Percentiles rank a stretch among this genome's conserved stretches.
Conservation (phyloP, 2,888 invertebrate species). For the Hypomecis atomaria region DNA sequence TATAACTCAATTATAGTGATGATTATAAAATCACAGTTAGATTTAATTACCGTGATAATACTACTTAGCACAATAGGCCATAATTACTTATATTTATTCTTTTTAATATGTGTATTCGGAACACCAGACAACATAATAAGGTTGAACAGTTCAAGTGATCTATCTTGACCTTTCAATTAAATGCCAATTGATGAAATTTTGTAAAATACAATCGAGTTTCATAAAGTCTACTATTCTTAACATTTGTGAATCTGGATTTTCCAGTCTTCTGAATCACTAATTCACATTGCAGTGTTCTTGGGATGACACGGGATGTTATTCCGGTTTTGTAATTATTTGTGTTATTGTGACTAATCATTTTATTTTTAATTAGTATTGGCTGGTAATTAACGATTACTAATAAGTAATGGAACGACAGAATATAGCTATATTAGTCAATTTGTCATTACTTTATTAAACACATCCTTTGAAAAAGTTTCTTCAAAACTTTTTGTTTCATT, state of each 20-base stretch:
- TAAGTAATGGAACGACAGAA: not conserved
- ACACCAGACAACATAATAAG: not conserved
- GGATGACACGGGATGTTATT: slow-evolving; percentile 14
- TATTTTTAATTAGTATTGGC: not conserved
- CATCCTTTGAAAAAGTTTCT: no score
- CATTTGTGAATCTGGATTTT: slow-evolving; percentile 14
- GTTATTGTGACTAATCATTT: slow-evolving; percentile 14
- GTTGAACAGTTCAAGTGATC: slow-evolving; percentile 7
- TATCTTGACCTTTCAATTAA: slow-evolving; percentile 26
- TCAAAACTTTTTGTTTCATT: no score
- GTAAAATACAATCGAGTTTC: slow-evolving; percentile 13
- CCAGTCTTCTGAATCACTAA: slow-evolving; percentile 7
- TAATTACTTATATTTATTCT: no score
- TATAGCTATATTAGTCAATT: no score
- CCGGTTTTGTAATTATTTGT: not conserved
- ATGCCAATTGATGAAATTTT: slow-evolving; percentile 18
- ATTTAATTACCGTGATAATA: no score
- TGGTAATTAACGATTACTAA: not conserved
- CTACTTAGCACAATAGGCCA: no score
- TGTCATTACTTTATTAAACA: no score
- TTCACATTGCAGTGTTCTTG: slow-evolving; percentile 5
- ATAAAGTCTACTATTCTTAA: slow-evolving; percentile 9
- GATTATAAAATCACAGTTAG: no score
- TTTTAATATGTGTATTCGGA: no score
- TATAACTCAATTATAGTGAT: no score